Conservation (phyloP, 2,113 vertebrate genomes). For the Pelobates fuscus region DNA sequence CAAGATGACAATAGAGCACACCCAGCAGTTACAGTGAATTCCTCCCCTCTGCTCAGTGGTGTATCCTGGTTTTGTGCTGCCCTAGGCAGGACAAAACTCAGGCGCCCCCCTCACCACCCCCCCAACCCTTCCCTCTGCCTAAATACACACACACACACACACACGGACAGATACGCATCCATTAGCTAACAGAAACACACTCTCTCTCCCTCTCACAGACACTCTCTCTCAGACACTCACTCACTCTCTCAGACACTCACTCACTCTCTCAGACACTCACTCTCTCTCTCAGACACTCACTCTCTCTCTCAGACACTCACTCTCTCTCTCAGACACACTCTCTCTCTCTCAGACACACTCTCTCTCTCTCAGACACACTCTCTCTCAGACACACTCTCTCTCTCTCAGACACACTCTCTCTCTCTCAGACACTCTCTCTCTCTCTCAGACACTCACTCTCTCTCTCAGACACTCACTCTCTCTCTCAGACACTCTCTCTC, state of each 20-base stretch:
- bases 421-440: background rate
- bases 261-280: background rate
- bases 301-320: background rate
- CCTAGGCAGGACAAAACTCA: too few relatives aligned
- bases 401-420: background rate
- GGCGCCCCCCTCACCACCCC: too few relatives aligned
- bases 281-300: background rate
- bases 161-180: too few relatives aligned
- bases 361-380: constrained; percentile 39
- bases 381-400: too few relatives aligned
- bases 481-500: background rate
- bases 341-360: background rate
- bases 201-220: too few relatives aligned
- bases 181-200: too few relatives aligned
- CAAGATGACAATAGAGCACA: too few relatives aligned
- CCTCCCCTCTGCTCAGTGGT: too few relatives aligned
- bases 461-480: background rate
- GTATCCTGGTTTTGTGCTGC: too few relatives aligned
- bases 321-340: background rate
- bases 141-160: too few relatives aligned
- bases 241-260: background rate
- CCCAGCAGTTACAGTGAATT: too few relatives aligned
- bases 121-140: too few relatives aligned
- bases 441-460: background rate
- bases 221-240: background rate